A percentile compares a stretch with the other conserved stretches of the same genome.
Conservation (phyloP, 2,797 vertebrate genomes). For the Eospalax fontanierii region DNA sequence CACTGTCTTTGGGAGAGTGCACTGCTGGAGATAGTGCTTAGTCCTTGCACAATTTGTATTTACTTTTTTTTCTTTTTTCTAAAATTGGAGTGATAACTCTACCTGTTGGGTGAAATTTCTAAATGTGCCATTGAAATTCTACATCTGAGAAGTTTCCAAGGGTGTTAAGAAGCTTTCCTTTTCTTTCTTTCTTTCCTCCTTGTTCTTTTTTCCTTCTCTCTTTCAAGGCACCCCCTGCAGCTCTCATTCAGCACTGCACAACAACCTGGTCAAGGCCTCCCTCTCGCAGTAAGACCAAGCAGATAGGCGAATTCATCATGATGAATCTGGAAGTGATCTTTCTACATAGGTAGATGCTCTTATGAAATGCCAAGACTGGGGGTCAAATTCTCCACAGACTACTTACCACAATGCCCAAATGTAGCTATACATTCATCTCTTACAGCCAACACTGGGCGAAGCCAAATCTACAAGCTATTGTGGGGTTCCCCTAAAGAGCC, state of each 20-base stretch:
- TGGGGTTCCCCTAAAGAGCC: constrained; percentile 11
- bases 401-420: not conserved
- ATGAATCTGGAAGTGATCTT: not conserved
- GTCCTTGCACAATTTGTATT: not conserved
- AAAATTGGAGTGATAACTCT: not conserved
- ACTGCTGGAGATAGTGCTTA: not conserved
- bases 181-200: not conserved
- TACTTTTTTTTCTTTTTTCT: not conserved
- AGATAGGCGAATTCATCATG: not conserved
- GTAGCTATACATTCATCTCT: not conserved
- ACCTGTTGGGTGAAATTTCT: constrained; percentile 18
- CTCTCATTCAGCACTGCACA: not conserved
- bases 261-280: not conserved
- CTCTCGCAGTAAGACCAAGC: not conserved
- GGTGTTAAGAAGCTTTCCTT: not conserved
- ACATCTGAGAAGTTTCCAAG: not conserved
- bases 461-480: not conserved
- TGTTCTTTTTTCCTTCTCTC: not conserved
- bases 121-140: not conserved
- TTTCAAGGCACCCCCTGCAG: not conserved
- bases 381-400: not conserved
- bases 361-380: not conserved
- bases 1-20: not conserved
- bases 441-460: not conserved
- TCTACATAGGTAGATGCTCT: not conserved